Evolutionary conservation across 2,888 invertebrate genomes (phyloP).

Genomic region (Margaritifera margaritifera): DNA sequence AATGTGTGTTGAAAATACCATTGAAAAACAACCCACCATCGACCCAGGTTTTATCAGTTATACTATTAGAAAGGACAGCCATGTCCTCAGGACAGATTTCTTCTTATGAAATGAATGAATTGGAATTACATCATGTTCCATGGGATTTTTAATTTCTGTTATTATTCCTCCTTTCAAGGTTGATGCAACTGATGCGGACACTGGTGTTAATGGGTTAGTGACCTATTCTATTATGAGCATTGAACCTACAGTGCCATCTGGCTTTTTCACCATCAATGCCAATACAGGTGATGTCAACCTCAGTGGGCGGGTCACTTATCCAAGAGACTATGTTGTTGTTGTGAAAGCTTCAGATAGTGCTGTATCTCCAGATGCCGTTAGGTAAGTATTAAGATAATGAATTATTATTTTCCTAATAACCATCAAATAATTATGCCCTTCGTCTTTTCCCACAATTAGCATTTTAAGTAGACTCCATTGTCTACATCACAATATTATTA

Average conservation of each 20-base stretch:
- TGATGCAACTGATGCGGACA: conserved; percentile 36
- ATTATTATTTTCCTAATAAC: too few relatives aligned
- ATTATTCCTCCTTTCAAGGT: conserved; percentile 17
- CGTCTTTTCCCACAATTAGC: too few relatives aligned
- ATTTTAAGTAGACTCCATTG: too few relatives aligned
- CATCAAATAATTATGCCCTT: too few relatives aligned
- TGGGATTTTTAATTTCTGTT: neutral
- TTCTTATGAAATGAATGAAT: too few relatives aligned
- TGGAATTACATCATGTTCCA: too few relatives aligned
- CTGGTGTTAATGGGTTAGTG: conserved; percentile 24
- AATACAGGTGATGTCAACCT: conserved; percentile 6
- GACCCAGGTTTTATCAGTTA: too few relatives aligned
- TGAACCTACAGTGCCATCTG: conserved; percentile 6
- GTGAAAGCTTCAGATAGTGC: conserved; percentile 27
- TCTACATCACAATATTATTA: too few relatives aligned
- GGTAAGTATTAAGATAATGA: conserved; percentile 3
- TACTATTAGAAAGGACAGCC: too few relatives aligned
- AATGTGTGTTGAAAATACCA: too few relatives aligned
- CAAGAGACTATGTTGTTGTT: conserved; percentile 17
- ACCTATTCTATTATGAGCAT: conserved; percentile 31
- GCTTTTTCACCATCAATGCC: conserved; percentile 10
- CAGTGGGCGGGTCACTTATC: conserved; percentile 11
- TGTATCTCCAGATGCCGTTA: conserved; percentile 1
- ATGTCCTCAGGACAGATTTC: too few relatives aligned
- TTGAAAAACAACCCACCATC: too few relatives aligned